Conservation (phyloP, 2,888 invertebrate species). For the Diadegma fenestrale region DNA sequence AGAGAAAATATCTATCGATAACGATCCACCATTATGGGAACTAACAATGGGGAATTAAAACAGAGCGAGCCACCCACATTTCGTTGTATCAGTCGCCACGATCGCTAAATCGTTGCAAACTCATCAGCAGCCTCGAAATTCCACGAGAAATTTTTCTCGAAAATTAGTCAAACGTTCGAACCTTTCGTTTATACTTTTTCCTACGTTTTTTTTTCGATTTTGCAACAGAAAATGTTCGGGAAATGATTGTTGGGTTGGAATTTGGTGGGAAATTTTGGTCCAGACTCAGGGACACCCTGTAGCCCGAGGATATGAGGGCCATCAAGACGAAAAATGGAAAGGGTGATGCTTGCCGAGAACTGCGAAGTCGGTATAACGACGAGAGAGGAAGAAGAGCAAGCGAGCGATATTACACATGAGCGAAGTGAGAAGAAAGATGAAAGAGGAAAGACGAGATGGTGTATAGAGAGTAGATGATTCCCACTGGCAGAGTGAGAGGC, state of each 20-base stretch:
- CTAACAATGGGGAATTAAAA: neutral
- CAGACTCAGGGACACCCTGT: neutral
- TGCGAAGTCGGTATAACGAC: slow-evolving; percentile 76
- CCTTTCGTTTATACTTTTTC: too few species aligned
- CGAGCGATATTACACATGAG: slow-evolving; percentile 77
- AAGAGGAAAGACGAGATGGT: slow-evolving; percentile 48
- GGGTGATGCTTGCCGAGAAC: slow-evolving; percentile 47
- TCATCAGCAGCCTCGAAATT: too few species aligned
- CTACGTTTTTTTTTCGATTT: neutral
- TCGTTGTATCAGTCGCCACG: neutral
- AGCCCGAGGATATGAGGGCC: slow-evolving; percentile 16
- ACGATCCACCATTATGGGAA: neutral
- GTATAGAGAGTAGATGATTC: slow-evolving; percentile 44
- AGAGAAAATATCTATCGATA: neutral
- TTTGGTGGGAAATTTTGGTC: neutral
- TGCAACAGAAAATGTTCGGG: neutral
- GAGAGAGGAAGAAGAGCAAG: slow-evolving; percentile 68
- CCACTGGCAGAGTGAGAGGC: slow-evolving; percentile 39
- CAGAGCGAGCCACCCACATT: neutral
- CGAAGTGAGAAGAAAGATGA: slow-evolving; percentile 48
- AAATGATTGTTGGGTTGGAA: neutral
- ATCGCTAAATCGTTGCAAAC: neutral
- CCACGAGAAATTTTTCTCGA: too few species aligned
- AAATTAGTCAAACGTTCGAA: neutral
- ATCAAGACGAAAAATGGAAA: slow-evolving; percentile 31